A percentile compares a stretch with the other conserved stretches of the same genome.
phyloP scores from a whole-genome alignment of 2,888 invertebrate genomes.

The Xestia rhomboidea region DNA sequence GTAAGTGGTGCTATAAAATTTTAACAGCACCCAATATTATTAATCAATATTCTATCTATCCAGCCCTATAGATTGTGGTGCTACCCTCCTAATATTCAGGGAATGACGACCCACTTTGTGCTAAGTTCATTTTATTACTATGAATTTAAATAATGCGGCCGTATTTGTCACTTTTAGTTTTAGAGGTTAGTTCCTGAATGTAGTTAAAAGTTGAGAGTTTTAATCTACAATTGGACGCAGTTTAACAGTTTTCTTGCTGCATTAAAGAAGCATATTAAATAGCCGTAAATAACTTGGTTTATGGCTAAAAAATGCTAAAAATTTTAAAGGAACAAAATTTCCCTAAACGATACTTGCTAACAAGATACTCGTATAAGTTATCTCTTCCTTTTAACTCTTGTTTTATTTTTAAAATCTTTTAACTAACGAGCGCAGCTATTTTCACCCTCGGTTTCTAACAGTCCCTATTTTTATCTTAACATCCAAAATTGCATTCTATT shows the following conservation, averaged over 20 bases:
- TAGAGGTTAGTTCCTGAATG: not conserved
- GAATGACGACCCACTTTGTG: conserved; percentile 17
- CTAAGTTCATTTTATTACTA: conserved; percentile 43
- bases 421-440: conserved; percentile 68
- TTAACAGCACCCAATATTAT: conserved; percentile 40
- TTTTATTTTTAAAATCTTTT: conserved; percentile 64
- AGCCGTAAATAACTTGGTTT: not conserved
- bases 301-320: conserved; percentile 1
- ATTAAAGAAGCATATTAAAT: conserved; percentile 16
- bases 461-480: conserved; percentile 73
- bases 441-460: conserved; percentile 65
- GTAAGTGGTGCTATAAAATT: conserved; percentile 47
- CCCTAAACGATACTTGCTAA: conserved; percentile 50
- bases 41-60: conserved; percentile 48
- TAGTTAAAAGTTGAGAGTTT: conserved; percentile 1
- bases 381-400: conserved; percentile 41
- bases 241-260: not conserved
- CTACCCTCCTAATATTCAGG: conserved; percentile 40
- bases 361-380: conserved; percentile 52
- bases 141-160: conserved; percentile 32
- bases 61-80: conserved; percentile 2
- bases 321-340: conserved; percentile 34
- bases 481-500: conserved; percentile 76
- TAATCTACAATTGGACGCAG: not conserved
- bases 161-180: conserved; percentile 33